Percentiles rank a stretch among this genome's conserved stretches.
Conservation (phyloP, 1,140 invertebrate genomes). For the Drosophila bocki region DNA sequence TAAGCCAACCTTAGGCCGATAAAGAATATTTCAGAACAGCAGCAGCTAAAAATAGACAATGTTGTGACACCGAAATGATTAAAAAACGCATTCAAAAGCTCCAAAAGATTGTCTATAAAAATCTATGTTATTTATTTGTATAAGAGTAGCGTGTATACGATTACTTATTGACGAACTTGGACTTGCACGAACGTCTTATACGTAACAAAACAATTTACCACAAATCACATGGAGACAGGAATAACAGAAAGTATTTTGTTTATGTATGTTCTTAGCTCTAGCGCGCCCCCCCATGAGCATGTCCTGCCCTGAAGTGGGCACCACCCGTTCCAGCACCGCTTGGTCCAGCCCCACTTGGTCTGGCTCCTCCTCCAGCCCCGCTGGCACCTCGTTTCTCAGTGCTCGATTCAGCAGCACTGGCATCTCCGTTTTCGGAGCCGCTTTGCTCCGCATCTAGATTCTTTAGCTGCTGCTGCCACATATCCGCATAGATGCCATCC, state of each 20-base stretch:
- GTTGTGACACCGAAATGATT: conserved; percentile 20
- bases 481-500: conserved; percentile 91
- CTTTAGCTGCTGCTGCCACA: conserved; percentile 95
- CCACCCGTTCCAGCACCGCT: conserved; percentile 25
- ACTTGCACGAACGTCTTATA: conserved; percentile 46
- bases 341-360: conserved; percentile 3
- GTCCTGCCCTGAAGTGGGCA: conserved; percentile 60
- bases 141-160: conserved; percentile 42
- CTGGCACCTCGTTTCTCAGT: conserved; percentile 8
- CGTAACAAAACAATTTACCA: conserved; percentile 55
- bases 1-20: background rate
- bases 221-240: conserved; percentile 62
- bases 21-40: background rate
- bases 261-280: conserved; percentile 28
- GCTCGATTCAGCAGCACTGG: conserved; percentile 6
- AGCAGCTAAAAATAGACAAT: conserved; percentile 14
- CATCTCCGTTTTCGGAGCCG: conserved; percentile 25
- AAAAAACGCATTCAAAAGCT: conserved; percentile 10
- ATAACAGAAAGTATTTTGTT: conserved; percentile 55
- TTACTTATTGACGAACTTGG: conserved; percentile 52
- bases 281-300: conserved; percentile 64
- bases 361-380: background rate
- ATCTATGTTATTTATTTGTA: conserved; percentile 48
- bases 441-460: conserved; percentile 85
- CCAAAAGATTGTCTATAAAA: conserved; percentile 31